Base-by-base conservation (phyloP, 2,888 invertebrate genomes). In the Drosophila greeni region DNA sequence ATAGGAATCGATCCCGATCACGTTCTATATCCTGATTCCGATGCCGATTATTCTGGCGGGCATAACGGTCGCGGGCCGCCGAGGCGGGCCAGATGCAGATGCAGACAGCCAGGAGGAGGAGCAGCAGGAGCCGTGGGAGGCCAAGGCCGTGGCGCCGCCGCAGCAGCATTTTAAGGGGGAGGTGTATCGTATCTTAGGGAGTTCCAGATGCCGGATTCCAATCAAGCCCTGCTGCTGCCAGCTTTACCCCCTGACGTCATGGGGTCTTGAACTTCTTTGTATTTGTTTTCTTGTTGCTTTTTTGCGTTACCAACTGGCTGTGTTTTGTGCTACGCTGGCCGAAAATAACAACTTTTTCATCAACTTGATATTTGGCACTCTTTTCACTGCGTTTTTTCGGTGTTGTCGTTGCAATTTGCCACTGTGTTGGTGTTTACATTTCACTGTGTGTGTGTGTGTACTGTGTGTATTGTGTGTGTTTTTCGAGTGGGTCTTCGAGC, bases 81-180 rank as follows among this genome's bases (percentile, higher is more conserved):
- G 73, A 51, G 5, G 74, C 70, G 16, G 81, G 75, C 77, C 82
- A 79, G 37, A 82, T 66, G 66, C 82, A 79, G 26, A 86, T 72
- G 70, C 85, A 82, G 76, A 82, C 70, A 12, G 62, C 73, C 68
- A 87, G 82, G 61, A 87, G 75, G 49, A 86, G 77, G 74, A 86
- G 67, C 66, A 85, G 75, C 52, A 86, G 77, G 74, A 86, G 67
- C 66, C 85, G 77, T 29, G 84, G 74, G 65, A 79, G 74, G 48
- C 72, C 65, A 34, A 73, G 59, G 42, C 73, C 72, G 48, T 76
- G 29, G 49, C 59, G 54, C 16, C 68, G 70, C 37, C 67, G 51
- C 6, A 66, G 43, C 54, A 60, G 34, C 36, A 36, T 60, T 9
- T 42, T 2, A 11, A 14, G 12, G 29, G 29, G 23, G 18, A 9